A percentile compares a stretch with the other conserved stretches of the same genome.
Conservation (phyloP, 2,888 invertebrate genomes). For the Morpho achilles region DNA sequence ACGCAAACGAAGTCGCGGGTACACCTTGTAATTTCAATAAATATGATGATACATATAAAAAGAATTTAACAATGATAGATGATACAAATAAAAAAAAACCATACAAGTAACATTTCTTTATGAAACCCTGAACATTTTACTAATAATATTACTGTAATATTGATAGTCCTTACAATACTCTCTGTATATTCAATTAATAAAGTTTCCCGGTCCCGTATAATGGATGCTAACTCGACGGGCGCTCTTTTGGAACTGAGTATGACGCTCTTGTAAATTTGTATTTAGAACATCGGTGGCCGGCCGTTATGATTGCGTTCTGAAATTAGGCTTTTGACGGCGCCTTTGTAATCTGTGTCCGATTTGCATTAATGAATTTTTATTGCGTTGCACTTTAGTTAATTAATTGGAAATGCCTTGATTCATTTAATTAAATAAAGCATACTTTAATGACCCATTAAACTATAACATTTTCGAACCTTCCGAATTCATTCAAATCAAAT, state of each 20-base stretch:
- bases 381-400: conserved; percentile 15
- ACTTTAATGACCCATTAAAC: too few relatives aligned
- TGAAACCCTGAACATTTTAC: too few relatives aligned
- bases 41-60: too few relatives aligned
- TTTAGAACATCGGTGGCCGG: conserved; percentile 37
- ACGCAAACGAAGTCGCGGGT: too few relatives aligned
- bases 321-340: conserved; percentile 41
- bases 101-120: too few relatives aligned
- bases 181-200: conserved; percentile 15
- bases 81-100: too few relatives aligned
- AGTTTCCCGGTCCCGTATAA: conserved; percentile 5
- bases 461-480: too few relatives aligned
- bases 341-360: conserved; percentile 21
- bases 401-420: background rate
- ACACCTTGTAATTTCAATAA: too few relatives aligned
- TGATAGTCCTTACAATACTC: conserved; percentile 3
- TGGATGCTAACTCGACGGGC: conserved; percentile 24
- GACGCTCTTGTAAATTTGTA: conserved; percentile 32
- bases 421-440: too few relatives aligned
- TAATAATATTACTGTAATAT: too few relatives aligned
- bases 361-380: conserved; percentile 25
- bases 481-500: too few relatives aligned
- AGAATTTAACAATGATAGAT: too few relatives aligned
- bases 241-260: conserved; percentile 27
- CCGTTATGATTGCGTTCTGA: conserved; percentile 43